Percentiles rank a stretch among this genome's conserved stretches.
Evolutionary conservation across 2,797 vertebrate species (phyloP).

Genomic region (Telmatherina bonti): DNA sequence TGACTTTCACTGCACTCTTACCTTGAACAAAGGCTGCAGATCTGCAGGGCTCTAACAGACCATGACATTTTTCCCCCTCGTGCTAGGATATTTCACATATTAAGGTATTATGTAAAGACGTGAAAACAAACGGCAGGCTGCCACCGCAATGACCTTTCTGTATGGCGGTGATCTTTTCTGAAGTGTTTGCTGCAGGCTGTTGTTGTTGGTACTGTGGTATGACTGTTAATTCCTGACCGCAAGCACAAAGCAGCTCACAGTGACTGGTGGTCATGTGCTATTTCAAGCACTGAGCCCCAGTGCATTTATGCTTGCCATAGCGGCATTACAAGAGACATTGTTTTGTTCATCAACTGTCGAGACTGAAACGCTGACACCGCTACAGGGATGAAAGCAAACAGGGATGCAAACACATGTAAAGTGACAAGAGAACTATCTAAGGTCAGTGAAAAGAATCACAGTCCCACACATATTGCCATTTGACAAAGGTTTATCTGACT

Average conservation of each 20-base stretch:
- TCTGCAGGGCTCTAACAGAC: neutral
- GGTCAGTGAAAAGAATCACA: neutral
- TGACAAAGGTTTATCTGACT: neutral
- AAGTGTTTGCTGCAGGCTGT: constrained; percentile 41
- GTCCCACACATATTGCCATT: neutral
- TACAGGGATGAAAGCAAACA: neutral
- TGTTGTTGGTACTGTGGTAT: constrained; percentile 38
- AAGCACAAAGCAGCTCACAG: constrained; percentile 5
- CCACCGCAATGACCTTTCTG: constrained; percentile 21
- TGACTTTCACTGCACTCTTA: neutral
- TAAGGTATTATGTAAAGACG: constrained; percentile 13
- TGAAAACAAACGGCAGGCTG: constrained; percentile 29
- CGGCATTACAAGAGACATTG: neutral
- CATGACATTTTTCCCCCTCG: constrained; percentile 10
- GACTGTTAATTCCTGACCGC: constrained; percentile 20
- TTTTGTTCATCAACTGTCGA: neutral
- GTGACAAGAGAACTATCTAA: neutral
- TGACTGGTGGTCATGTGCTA: constrained; percentile 2
- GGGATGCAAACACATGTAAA: neutral
- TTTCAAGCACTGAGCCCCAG: neutral
- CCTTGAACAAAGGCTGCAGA: neutral
- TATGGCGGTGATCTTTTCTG: constrained; percentile 13
- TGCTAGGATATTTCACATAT: constrained; percentile 12
- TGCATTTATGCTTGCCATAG: neutral
- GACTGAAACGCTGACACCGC: neutral